A percentile compares a stretch with the other conserved stretches of the same genome.
These are phyloP conservation scores for Diachasmimorpha longicaudata DNA, from an alignment of 1,140 invertebrate genomes.

Conservation along the genomic window DNA sequence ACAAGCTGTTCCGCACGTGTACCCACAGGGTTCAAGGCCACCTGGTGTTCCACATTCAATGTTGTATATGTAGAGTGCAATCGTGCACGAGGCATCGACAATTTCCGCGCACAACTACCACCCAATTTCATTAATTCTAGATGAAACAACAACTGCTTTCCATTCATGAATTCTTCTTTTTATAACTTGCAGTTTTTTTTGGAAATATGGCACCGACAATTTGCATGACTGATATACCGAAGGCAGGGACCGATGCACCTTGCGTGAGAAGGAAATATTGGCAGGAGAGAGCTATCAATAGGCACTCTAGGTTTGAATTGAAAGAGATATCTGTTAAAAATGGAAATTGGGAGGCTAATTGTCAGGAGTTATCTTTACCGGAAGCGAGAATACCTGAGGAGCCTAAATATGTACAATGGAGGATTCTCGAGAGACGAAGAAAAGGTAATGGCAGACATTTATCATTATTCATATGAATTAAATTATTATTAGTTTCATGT, in stretches of 20 bases:
- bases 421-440: not conserved
- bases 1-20: constrained; percentile 9
- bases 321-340: not conserved
- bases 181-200: not conserved
- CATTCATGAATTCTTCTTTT: not conserved
- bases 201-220: not conserved
- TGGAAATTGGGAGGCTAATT: not conserved
- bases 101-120: not conserved
- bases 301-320: not conserved
- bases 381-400: not conserved
- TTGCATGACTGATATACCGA: not conserved
- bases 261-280: not conserved
- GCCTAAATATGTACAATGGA: not conserved
- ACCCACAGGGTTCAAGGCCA: constrained; percentile 9
- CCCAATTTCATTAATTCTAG: not conserved
- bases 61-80: not conserved
- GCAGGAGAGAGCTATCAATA: not conserved
- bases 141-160: not conserved
- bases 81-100: not conserved
- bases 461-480: no score
- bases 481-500: no score
- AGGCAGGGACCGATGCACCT: not conserved
- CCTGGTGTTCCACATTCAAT: not conserved
- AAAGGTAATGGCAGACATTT: not conserved
- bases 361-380: not conserved